Percentiles rank a stretch among this genome's conserved stretches.
These are phyloP conservation scores for Acleris laterana DNA, from an alignment of 2,888 invertebrate species.

Conservation along the genomic window DNA sequence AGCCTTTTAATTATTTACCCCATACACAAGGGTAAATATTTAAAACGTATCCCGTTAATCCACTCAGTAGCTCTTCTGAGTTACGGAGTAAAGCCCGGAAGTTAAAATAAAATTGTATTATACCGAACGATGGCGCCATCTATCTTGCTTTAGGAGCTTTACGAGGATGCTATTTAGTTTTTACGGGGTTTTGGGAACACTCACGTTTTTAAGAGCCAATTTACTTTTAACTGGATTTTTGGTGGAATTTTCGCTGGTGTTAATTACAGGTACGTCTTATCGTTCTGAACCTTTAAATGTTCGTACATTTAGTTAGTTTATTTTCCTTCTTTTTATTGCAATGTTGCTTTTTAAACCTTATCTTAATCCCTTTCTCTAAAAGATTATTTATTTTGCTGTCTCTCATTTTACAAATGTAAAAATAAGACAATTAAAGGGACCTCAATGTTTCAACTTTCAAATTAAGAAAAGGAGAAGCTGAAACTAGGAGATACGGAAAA, in stretches of 20 bases:
- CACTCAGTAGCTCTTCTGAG: constrained; percentile 33
- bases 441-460: no score
- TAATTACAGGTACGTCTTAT: not conserved
- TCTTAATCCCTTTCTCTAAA: no score
- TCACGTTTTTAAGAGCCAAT: constrained; percentile 23
- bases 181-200: constrained; percentile 33
- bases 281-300: not conserved
- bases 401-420: no score
- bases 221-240: constrained; percentile 16
- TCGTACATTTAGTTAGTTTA: no score
- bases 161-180: constrained; percentile 40
- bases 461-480: no score
- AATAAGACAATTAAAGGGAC: no score
- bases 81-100: constrained; percentile 28
- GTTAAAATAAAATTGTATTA: constrained; percentile 39
- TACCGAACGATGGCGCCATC: constrained; percentile 39
- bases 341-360: no score
- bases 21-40: constrained; percentile 31
- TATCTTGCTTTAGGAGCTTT: constrained; percentile 45
- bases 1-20: constrained; percentile 29
- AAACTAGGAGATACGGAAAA: no score
- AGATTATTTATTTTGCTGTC: no score
- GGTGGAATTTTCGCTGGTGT: not conserved
- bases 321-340: no score
- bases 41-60: constrained; percentile 34